A percentile compares a stretch with the other conserved stretches of the same genome.
These are phyloP conservation scores for Drosophila repleta DNA, from an alignment of 1,140 invertebrate genomes.

Conservation along the genomic window DNA sequence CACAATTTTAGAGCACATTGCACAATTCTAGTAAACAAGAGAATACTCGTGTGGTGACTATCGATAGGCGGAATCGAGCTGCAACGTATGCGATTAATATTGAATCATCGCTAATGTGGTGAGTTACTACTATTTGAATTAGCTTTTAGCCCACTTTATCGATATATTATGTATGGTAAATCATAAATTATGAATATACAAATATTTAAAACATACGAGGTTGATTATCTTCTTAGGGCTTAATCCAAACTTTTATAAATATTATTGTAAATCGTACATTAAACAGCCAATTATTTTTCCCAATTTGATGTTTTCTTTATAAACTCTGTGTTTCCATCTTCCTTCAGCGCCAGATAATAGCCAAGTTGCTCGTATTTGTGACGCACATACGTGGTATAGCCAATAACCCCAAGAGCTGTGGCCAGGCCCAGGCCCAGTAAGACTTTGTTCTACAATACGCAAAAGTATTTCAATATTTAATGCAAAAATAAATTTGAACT, in stretches of 20 bases:
- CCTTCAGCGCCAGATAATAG: slow-evolving; percentile 89
- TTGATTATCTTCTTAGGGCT: too few species aligned
- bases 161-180: too few species aligned
- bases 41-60: slow-evolving; percentile 37
- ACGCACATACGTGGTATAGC: slow-evolving; percentile 91
- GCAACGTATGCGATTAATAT: background rate
- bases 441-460: slow-evolving; percentile 26
- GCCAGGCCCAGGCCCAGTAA: slow-evolving; percentile 86
- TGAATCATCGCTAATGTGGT: background rate
- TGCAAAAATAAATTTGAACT: background rate
- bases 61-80: slow-evolving; percentile 8
- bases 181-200: background rate
- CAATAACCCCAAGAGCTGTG: slow-evolving; percentile 88
- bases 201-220: too few species aligned
- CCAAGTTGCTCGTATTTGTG: slow-evolving; percentile 89
- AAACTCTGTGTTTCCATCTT: slow-evolving; percentile 89
- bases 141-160: too few species aligned
- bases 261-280: background rate
- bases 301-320: slow-evolving; percentile 91
- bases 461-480: background rate
- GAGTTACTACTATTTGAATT: background rate
- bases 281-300: slow-evolving; percentile 70
- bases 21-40: slow-evolving; percentile 61
- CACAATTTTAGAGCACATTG: slow-evolving; percentile 32
- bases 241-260: background rate